Evolutionary conservation across 23 tunicate species (phyloP), one percentile per base, ranked within the genome.

Genomic region (Phallusia fumigata): DNA sequence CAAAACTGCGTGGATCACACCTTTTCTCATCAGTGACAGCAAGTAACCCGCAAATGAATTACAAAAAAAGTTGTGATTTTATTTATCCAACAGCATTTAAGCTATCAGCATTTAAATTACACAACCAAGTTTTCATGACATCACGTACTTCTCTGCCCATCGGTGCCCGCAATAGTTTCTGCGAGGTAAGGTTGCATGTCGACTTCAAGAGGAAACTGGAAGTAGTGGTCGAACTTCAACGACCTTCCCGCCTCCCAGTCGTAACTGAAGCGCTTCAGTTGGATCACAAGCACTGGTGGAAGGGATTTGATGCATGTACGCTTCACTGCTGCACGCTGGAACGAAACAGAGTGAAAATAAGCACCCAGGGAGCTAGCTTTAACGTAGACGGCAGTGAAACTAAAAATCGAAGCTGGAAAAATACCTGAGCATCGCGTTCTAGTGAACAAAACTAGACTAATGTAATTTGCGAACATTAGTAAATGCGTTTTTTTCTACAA

Each of bases 231-330:
- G 74, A 95, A 95, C 79, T 95, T 95, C 26, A 95, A 65, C 47
- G 99, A 82, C 35, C 91, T 49, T 24, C 88, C 89, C 21, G 88
- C 85, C 74, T 95, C 99, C 99, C 99, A 95, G 80, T 95, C 99
- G 81, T 95, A 95, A 32, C 85, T 95, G 79, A 95, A 95, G 32
- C 99, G 77, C 84, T 95, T 95, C 80, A 95, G 81, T 76, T 95
- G 99, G 44, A 95, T 95, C 80, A 85, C 79, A n/a, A 95, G 89
- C 16, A 90, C 77, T 1, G 95, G 92, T 6, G 99, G 99, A 72
- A 95, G 88, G 58, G 91, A 75, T 47, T 87, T 91, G 78, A 95
- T 95, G 83, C 99, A 95, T 0, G 91, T 88, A 31, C 99, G 83
- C 87, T 95, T 95, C 0, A 93, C 45, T 8, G 96, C 87, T 0